Conservation (phyloP, 2,113 vertebrate genomes). For the Trematocara nigrifrons region DNA sequence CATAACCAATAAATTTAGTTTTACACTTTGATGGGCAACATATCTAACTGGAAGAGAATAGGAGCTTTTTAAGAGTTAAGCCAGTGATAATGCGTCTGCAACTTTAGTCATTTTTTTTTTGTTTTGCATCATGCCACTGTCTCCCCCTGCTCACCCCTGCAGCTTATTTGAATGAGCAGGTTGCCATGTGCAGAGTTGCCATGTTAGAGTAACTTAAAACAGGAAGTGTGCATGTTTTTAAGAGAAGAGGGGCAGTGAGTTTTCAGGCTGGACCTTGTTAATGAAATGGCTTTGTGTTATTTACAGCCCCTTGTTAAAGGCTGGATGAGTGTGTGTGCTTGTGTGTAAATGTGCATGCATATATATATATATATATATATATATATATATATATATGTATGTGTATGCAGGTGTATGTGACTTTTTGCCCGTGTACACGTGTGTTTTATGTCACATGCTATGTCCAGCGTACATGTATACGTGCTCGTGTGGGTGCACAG, state of each 20-base stretch:
- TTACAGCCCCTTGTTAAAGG: conserved; percentile 64
- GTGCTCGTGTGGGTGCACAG: neutral
- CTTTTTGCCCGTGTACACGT: neutral
- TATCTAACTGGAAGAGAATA: neutral
- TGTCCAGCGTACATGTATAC: neutral
- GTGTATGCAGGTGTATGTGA: neutral
- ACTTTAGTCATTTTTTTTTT: conserved; percentile 1
- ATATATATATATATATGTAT: neutral
- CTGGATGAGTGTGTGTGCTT: conserved; percentile 26
- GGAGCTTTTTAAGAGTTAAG: neutral
- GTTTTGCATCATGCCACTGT: conserved; percentile 7
- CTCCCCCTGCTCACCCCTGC: conserved; percentile 8
- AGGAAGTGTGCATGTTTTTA: conserved; percentile 52
- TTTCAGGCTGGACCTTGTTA: conserved; percentile 58
- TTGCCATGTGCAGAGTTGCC: conserved; percentile 54
- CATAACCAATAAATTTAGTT: neutral
- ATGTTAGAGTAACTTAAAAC: conserved; percentile 46
- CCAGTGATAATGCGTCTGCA: neutral
- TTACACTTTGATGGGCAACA: neutral
- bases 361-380: neutral
- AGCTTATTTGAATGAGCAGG: conserved; percentile 33
- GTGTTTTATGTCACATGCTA: conserved; percentile 42
- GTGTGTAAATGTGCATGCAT: neutral
- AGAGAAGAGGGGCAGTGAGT: conserved; percentile 33
- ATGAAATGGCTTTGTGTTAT: conserved; percentile 66